Evolutionary conservation across 2,888 invertebrate species (phyloP), one percentile per base, ranked within the genome.

Genomic region (Xestia rhomboidea): DNA sequence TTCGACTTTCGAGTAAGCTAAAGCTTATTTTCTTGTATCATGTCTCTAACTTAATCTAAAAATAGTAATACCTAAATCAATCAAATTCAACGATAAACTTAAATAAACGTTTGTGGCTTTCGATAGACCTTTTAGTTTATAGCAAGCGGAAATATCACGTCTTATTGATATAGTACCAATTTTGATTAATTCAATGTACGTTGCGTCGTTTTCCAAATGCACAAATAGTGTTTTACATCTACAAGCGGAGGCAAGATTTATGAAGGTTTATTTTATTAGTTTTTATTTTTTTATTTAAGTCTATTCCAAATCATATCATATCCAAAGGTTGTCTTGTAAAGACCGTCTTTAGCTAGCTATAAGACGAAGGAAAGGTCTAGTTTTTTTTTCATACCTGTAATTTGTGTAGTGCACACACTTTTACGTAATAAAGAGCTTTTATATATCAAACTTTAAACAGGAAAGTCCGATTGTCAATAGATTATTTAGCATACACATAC

Each of bases 1-100:
- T 57, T 49, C 38, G 18, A 63, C 51, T 83, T 57, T 49, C 38
- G 18, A 63, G 24, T 34, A 6, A 15, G 15, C 49, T 27, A 44
- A 54, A 60, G 10, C 24, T 27, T n/a, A n/a, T n/a, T n/a, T n/a
- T n/a, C n/a, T n/a, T n/a, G n/a, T n/a, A n/a, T n/a, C n/a, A n/a
- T n/a, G n/a, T n/a, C n/a, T n/a, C n/a, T n/a, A n/a, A n/a, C n/a
- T 15, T 24, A 46, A 51, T 69, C 27, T 67, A 67, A 63, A 78
- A 68, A 71, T 68, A 66, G n/a, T 30, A 60, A 46, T 6, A 41
- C 41, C 34, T 10, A 27, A 24, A 73, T 44, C 15, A 15, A 49
- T 51, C 11, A 27, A 38, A 46, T 8, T 44, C 10, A 41, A 41
- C 13, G 8, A 34, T 49, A 8, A 46, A 44, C 11, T 21, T 60